A percentile compares a stretch with the other conserved stretches of the same genome.
Conservation (phyloP, 1,140 invertebrate species). For the Odontomachus brunneus region DNA sequence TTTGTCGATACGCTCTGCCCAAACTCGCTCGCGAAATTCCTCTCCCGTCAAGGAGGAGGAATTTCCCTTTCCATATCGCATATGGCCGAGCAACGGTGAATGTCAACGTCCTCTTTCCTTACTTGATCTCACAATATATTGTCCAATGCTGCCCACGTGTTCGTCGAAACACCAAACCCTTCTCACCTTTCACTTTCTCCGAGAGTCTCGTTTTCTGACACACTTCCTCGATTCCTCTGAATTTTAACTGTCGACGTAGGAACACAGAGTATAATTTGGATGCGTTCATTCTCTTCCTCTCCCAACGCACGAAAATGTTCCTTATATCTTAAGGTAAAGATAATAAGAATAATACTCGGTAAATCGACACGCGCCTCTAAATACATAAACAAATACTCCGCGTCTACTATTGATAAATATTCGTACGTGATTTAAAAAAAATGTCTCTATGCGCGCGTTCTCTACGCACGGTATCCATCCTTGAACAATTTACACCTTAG, state of each 20-base stretch:
- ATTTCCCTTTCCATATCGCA: slow-evolving; percentile 40
- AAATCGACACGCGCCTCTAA: no score
- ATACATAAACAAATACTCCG: no score
- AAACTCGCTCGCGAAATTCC: neutral
- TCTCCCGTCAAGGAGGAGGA: neutral
- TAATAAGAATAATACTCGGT: no score
- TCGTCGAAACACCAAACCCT: neutral
- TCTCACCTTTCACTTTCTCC: slow-evolving; percentile 52
- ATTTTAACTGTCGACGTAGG: no score
- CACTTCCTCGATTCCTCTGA: slow-evolving; percentile 15
- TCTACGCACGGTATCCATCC: neutral
- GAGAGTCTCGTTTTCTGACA: slow-evolving; percentile 33
- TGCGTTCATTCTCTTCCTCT: no score
- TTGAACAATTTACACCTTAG: slow-evolving; percentile 2
- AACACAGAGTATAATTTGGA: no score
- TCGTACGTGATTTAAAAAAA: neutral
- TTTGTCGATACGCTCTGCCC: neutral
- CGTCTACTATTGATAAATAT: no score
- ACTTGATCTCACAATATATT: neutral
- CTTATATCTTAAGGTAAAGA: no score
- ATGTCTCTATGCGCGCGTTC: neutral
- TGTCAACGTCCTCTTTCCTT: slow-evolving; percentile 10
- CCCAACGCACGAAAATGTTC: no score
- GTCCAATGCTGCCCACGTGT: slow-evolving; percentile 10
- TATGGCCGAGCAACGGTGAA: slow-evolving; percentile 11